Base-by-base conservation (phyloP, 2,888 invertebrate species). In the Isotomurus palustris region DNA sequence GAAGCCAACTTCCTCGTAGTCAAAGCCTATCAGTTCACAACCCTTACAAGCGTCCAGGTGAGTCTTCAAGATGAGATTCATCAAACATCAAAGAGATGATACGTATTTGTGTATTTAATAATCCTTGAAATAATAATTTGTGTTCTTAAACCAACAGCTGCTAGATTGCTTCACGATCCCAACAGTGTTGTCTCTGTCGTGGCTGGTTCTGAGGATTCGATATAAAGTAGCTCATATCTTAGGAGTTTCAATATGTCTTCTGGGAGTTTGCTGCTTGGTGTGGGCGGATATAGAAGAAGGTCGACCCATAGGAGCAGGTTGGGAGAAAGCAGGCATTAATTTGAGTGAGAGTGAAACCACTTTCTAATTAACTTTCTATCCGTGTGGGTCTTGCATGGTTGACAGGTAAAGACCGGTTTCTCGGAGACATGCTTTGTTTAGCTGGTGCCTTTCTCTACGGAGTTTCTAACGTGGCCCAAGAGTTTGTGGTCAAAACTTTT, bases 111-210 rank as follows among this genome's bases (percentile, higher is more conserved):
- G 24, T 12, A 8, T 17, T 22, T 6, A 43, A 22, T 43, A 22
- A 24, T n/a, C 21, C 21, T 8, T 4, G 14, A 21, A 22, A 22
- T 38, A 8, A 38, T 4, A 38, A 19, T 4, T 38, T 14, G 19
- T 17, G 40, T 70, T 79, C 60, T 78, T 78, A 40, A 17, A 5
- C 24, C 22, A 12, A 77, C 82, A 91, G 85, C 79, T 91, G 73
- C 77, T 91, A 71, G 88, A 90, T 66, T 91, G 91, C 75, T 87
- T 88, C 62, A 88, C 88, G 4, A 88, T 91, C 54, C 88, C 90
- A 0, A 86, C 86, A 10, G 89, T 90, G 3, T 75, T 91, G 64
- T 83, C 83, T 29, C 76, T 91, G 29, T 89, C 89, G 1, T 87
- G 86, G 70, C 79, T 88, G 1, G 84, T 88, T 76, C 78, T 90